These are phyloP conservation scores for Amphipoea lucens DNA, from an alignment of 2,888 invertebrate species.

Conservation along the genomic window DNA sequence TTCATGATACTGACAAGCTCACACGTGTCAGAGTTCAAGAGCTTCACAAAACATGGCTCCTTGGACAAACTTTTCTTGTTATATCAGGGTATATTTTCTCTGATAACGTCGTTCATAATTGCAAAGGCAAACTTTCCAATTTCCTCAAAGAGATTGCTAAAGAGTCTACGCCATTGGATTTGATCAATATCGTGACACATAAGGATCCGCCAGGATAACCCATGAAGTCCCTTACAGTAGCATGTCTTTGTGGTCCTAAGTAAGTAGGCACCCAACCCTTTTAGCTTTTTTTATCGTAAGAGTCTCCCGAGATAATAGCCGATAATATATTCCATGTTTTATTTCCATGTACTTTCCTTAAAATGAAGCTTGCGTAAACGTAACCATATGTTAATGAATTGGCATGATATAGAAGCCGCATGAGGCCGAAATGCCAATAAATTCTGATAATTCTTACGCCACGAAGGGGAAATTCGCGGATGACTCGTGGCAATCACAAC, in stretches of 20 bases:
- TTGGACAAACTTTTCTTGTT: constrained; percentile 16
- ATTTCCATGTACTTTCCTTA: constrained; percentile 1
- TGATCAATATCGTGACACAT: constrained; percentile 33
- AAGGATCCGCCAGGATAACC: not conserved
- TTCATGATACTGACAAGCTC: not conserved
- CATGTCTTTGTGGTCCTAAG: constrained; percentile 23
- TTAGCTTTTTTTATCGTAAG: constrained; percentile 38
- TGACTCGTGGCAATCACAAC: constrained; percentile 39
- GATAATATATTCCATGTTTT: constrained; percentile 29
- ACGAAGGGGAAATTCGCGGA: constrained; percentile 24
- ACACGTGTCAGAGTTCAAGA: not conserved
- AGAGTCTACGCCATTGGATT: constrained; percentile 5
- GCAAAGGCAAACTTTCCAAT: constrained; percentile 25
- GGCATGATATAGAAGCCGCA: constrained; percentile 20
- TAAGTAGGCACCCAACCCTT: constrained; percentile 39
- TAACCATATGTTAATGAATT: constrained; percentile 38
- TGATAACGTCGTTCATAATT: constrained; percentile 25
- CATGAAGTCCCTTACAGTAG: constrained; percentile 11
- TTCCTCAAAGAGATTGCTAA: constrained; percentile 33
- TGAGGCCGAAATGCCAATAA: constrained; percentile 34
- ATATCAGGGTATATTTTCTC: constrained; percentile 10
- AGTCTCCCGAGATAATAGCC: constrained; percentile 5
- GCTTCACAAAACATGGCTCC: not conserved
- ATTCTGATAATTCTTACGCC: constrained; percentile 31
- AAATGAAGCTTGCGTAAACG: constrained; percentile 19